Evolutionary conservation across 1,140 invertebrate genomes (phyloP), one percentile per base, ranked within the genome.

Genomic region (Achatina immaculata): DNA sequence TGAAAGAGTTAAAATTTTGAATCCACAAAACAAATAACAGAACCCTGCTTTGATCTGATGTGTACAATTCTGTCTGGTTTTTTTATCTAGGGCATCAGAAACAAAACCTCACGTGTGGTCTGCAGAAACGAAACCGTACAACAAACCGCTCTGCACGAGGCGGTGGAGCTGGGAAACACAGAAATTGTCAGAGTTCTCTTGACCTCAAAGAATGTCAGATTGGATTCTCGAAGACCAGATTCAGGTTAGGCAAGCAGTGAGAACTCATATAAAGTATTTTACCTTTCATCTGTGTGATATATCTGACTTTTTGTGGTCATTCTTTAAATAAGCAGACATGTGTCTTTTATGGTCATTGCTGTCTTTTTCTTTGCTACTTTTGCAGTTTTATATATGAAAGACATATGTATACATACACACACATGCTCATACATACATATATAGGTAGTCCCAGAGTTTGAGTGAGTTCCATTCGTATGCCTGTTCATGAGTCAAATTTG

Each of bases 71-170:
- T 62, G 58, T 34, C 24, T 34, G 4, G 24, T 7, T 24, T 6
- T 62, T 62, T 6, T 34, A 3, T 66, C n/a, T 34, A 62, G 58
- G 58, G 58, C 28, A 31, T 28, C 0, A 16, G 58, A 31, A 31
- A 34, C 16, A 62, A 31, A 62, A 62, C 58, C 7, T n/a, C n/a
- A n/a, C 58, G 31, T 28, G 16, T 24, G 24, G 48, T 55, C 3
- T 55, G 24, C 48, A 62, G 58, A 62, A 62, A 31, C 16, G 58
- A 62, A 28, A 62, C 68, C 3, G 42, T 69, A 69, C 71, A 73
- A 31, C 71, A 73, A 19, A 34, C 28, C 16, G 71, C 71, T 16
- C 43, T 73, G 11, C 71, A 73, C 19, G 71, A 73, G 31, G 71
- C 71, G 7, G 71, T 73, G 43, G 40, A 45, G 34, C 40, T 48